Evolutionary conservation across 2,888 invertebrate species (phyloP).

Genomic region (Merodon equestris): DNA sequence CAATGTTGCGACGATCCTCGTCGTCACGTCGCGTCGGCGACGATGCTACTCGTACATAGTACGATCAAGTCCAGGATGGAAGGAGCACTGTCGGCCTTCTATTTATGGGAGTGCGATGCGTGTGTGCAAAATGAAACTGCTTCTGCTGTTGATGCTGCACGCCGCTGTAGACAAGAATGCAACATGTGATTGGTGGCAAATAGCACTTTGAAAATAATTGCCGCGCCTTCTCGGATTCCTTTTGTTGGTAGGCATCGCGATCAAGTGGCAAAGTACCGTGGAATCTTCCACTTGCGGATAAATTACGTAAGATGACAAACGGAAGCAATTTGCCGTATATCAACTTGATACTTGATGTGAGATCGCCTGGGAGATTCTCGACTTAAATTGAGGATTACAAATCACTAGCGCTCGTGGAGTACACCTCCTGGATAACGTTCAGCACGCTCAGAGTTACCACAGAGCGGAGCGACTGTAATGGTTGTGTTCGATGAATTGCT

Average conservation of each 20-base stretch:
- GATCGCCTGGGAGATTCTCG: too few species aligned
- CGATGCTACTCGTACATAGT: not conserved
- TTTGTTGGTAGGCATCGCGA: not conserved
- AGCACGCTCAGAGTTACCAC: too few species aligned
- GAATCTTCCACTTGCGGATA: slow-evolving; percentile 39
- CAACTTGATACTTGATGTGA: slow-evolving; percentile 33
- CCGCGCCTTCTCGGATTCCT: slow-evolving; percentile 58
- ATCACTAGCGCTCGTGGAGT: too few species aligned
- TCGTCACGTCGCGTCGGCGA: not conserved
- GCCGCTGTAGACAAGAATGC: slow-evolving; percentile 24
- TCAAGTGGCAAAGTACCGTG: slow-evolving; percentile 9
- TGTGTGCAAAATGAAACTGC: slow-evolving; percentile 31
- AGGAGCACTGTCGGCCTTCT: slow-evolving; percentile 2
- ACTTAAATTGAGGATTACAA: not conserved
- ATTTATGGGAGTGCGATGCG: slow-evolving; percentile 7
- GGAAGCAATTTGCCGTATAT: slow-evolving; percentile 70
- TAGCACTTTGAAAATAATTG: slow-evolving; percentile 65
- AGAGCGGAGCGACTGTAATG: too few species aligned
- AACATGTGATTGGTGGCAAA: slow-evolving; percentile 56
- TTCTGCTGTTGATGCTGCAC: slow-evolving; percentile 25
- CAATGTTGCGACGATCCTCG: slow-evolving; percentile 37
- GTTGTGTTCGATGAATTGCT: too few species aligned
- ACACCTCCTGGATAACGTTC: too few species aligned
- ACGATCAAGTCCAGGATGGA: slow-evolving; percentile 9
- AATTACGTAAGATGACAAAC: slow-evolving; percentile 69